Evolutionary conservation across 2,888 invertebrate genomes (phyloP).

Genomic region (Nymphalis polychloros): DNA sequence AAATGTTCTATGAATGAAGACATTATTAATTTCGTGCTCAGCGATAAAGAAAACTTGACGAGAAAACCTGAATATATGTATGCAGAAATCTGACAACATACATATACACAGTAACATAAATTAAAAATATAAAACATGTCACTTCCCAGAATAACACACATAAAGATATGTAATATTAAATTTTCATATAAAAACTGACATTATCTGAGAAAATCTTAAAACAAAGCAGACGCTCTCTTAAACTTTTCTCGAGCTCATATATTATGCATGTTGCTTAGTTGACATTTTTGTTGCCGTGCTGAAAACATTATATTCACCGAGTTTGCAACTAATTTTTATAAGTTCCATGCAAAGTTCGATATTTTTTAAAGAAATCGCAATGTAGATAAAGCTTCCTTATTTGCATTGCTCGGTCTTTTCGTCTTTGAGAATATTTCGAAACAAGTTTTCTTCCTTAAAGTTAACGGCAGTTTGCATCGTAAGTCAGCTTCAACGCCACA

Average conservation of each 20-base stretch:
- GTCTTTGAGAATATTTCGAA: conserved; percentile 62
- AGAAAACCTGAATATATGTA: too few species aligned
- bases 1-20: too few species aligned
- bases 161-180: conserved; percentile 13
- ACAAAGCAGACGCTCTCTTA: conserved; percentile 27
- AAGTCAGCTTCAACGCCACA: conserved; percentile 57
- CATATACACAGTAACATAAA: background rate
- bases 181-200: conserved; percentile 11
- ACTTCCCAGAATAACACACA: background rate
- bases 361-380: conserved; percentile 52
- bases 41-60: too few species aligned
- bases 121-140: background rate
- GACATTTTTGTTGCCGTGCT: conserved; percentile 40
- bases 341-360: conserved; percentile 49
- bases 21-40: too few species aligned
- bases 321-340: conserved; percentile 58
- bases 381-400: conserved; percentile 57
- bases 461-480: conserved; percentile 66
- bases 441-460: conserved; percentile 67
- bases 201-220: conserved; percentile 24
- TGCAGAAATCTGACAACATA: too few species aligned
- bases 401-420: conserved; percentile 59
- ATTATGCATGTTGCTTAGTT: conserved; percentile 35
- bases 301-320: conserved; percentile 47
- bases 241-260: conserved; percentile 27